Evolutionary conservation across 2,888 invertebrate genomes (phyloP).

Genomic region (Spilarctia lutea): DNA sequence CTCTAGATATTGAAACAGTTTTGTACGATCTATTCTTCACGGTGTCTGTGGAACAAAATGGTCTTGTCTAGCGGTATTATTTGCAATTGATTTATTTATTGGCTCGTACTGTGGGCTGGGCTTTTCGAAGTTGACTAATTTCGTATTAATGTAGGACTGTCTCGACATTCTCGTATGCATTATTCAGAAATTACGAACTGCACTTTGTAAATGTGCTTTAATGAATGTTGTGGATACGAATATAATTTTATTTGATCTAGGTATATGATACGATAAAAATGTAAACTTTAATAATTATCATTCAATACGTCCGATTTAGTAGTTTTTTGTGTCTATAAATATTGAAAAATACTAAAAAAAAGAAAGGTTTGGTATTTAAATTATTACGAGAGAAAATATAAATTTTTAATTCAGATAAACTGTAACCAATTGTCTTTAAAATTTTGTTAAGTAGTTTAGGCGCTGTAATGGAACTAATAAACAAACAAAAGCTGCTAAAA

Average conservation of each 20-base stretch:
- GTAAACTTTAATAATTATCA: neutral
- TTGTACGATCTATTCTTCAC: neutral
- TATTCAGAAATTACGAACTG: neutral
- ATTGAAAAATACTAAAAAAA: too few species aligned
- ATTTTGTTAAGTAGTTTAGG: too few species aligned
- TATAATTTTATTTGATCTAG: too few species aligned
- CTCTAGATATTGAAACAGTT: neutral
- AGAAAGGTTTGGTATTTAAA: too few species aligned
- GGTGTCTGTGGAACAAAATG: constrained; percentile 26
- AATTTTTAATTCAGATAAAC: too few species aligned
- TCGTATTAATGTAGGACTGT: constrained; percentile 67
- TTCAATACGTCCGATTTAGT: neutral
- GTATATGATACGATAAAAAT: too few species aligned
- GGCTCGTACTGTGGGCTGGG: constrained; percentile 47
- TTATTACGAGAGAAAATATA: too few species aligned
- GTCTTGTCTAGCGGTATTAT: constrained; percentile 68
- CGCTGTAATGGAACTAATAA: too few species aligned
- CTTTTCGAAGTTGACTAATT: constrained; percentile 73
- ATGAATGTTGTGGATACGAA: neutral
- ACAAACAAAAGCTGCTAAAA: too few species aligned
- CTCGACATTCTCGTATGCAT: constrained; percentile 51
- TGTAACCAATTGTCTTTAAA: too few species aligned
- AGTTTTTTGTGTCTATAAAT: too few species aligned
- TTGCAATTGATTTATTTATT: constrained; percentile 75
- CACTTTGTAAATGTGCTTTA: neutral